Percentiles rank a stretch among this genome's conserved stretches.
Conservation (phyloP, 1,140 invertebrate genomes). For the Bombus confusus region DNA sequence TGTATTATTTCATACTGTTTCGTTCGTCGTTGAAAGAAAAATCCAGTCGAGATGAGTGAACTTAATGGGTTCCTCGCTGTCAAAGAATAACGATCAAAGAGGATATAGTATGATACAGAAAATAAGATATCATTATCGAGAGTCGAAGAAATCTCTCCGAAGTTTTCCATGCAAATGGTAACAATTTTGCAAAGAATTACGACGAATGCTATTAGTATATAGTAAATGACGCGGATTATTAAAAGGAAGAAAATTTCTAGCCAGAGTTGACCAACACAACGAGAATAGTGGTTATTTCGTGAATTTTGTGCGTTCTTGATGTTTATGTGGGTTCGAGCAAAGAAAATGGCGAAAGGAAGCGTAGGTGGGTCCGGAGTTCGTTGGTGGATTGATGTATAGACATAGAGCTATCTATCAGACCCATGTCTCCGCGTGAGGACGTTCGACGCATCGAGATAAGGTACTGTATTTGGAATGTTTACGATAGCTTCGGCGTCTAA, state of each 20-base stretch:
- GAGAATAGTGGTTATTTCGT: background rate
- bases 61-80: no score
- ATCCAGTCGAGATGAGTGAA: no score
- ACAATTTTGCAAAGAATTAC: no score
- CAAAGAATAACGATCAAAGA: no score
- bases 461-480: background rate
- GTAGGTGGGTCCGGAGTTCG: background rate
- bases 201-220: no score
- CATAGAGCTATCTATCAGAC: slow-evolving; percentile 14
- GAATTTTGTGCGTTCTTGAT: background rate
- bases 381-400: background rate
- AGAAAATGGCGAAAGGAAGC: background rate
- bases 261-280: background rate
- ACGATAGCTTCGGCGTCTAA: background rate
- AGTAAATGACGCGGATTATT: background rate
- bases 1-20: no score
- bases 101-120: no score
- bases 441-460: slow-evolving; percentile 29
- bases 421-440: background rate
- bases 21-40: no score
- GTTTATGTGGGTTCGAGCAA: background rate
- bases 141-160: no score
- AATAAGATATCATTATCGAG: no score
- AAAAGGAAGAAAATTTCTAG: background rate
- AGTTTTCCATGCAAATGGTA: no score